Evolutionary conservation across 1,140 invertebrate species (phyloP).

Genomic region (Oncopodura yosiiana): DNA sequence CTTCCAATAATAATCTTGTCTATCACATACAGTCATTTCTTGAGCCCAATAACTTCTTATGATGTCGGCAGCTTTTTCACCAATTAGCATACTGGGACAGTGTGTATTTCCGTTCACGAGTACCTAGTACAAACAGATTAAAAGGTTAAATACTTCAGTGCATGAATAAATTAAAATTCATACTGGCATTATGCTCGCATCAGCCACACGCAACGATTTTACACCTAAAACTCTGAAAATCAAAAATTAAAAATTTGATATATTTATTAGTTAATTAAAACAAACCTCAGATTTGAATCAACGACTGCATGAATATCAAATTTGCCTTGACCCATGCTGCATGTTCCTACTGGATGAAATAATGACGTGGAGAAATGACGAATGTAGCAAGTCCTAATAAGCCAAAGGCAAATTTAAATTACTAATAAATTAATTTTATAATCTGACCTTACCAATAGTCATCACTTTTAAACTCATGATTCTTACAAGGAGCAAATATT

Average conservation of each 20-base stretch:
- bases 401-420: too few relatives aligned
- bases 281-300: conserved; percentile 9
- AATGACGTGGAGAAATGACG: conserved; percentile 54
- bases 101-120: conserved; percentile 46
- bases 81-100: conserved; percentile 48
- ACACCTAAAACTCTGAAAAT: not conserved
- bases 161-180: too few relatives aligned
- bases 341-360: conserved; percentile 59
- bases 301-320: conserved; percentile 53
- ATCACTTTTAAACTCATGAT: conserved; percentile 31
- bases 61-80: conserved; percentile 48
- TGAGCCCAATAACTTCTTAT: conserved; percentile 40
- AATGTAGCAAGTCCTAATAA: conserved; percentile 42
- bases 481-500: conserved; percentile 36
- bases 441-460: conserved; percentile 35
- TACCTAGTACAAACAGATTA: too few relatives aligned
- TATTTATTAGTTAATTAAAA: not conserved
- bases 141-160: too few relatives aligned
- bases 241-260: not conserved
- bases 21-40: conserved; percentile 4
- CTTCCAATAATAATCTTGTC: too few relatives aligned
- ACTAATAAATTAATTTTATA: too few relatives aligned
- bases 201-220: not conserved
- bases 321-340: conserved; percentile 59
- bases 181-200: too few relatives aligned